Evolutionary conservation across 1,140 invertebrate genomes (phyloP).

Genomic region (Pentalonia nigronervosa): DNA sequence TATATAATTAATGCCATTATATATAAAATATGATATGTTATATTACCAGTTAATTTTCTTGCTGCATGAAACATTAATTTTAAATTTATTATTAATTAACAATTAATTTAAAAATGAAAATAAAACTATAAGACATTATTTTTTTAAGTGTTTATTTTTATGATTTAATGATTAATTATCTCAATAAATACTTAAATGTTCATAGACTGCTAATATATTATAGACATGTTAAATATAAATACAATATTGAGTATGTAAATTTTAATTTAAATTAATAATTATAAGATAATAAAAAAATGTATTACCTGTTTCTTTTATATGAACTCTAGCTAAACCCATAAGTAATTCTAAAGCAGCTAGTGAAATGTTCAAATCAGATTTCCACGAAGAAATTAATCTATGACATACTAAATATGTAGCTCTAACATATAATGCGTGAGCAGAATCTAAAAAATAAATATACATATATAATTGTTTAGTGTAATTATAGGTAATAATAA

Average conservation of each 20-base stretch:
- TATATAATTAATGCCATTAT: background rate
- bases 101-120: background rate
- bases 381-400: conserved; percentile 93
- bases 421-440: conserved; percentile 85
- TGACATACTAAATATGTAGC: conserved; percentile 94
- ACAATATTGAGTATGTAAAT: background rate
- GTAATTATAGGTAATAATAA: background rate
- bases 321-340: conserved; percentile 84
- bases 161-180: background rate
- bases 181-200: background rate
- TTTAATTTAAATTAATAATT: background rate
- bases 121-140: background rate
- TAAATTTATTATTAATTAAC: background rate
- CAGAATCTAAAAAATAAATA: conserved; percentile 72
- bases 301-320: conserved; percentile 83
- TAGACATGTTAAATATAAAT: background rate
- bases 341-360: conserved; percentile 91
- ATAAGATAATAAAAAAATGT: conserved; percentile 50
- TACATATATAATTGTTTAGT: background rate
- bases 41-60: conserved; percentile 50
- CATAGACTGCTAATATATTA: background rate
- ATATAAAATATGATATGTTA: conserved; percentile 8
- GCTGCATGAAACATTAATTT: conserved; percentile 46
- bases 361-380: conserved; percentile 92
- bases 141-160: background rate